Conservation (phyloP, 2,888 invertebrate genomes). For the Drosophila pseudotalamancana region DNA sequence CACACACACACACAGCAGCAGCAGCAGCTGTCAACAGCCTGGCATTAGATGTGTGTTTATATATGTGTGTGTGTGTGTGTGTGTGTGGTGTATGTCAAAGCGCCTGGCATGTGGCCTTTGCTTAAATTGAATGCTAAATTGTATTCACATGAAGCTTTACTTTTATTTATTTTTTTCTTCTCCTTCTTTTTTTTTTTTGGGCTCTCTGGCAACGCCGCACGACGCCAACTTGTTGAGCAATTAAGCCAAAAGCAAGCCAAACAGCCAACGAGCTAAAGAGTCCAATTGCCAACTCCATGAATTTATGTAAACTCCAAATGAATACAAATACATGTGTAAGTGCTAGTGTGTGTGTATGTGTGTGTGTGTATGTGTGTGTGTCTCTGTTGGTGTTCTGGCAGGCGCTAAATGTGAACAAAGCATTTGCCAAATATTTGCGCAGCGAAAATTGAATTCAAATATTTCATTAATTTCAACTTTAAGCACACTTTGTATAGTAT, state of each 20-base stretch:
- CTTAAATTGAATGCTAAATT: slow-evolving; percentile 42
- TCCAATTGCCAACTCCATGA: slow-evolving; percentile 42
- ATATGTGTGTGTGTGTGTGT: no score
- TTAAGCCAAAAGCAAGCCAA: slow-evolving; percentile 50
- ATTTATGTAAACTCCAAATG: slow-evolving; percentile 56
- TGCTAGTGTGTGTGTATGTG: not conserved
- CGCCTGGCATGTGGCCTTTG: slow-evolving; percentile 43
- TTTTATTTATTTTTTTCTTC: slow-evolving; percentile 1
- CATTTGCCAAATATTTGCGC: slow-evolving; percentile 13
- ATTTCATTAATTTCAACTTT: slow-evolving; percentile 9
- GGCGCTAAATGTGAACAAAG: slow-evolving; percentile 6
- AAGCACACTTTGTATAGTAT: no score
- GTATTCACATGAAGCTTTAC: slow-evolving; percentile 25
- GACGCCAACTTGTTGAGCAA: slow-evolving; percentile 74
- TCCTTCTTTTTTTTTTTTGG: not conserved
- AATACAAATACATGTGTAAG: slow-evolving; percentile 33
- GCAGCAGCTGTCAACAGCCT: slow-evolving; percentile 27
- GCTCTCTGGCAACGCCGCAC: slow-evolving; percentile 38
- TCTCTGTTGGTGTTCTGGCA: no score
- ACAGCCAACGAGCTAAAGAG: slow-evolving; percentile 17
- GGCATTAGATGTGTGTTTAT: slow-evolving; percentile 27
- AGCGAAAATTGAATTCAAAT: slow-evolving; percentile 10
- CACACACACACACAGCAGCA: not conserved
- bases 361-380: not conserved
- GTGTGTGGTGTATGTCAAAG: slow-evolving; percentile 33